Evolutionary conservation across 2,888 invertebrate species (phyloP), one percentile per base, ranked within the genome.

Genomic region (Timandra comae): DNA sequence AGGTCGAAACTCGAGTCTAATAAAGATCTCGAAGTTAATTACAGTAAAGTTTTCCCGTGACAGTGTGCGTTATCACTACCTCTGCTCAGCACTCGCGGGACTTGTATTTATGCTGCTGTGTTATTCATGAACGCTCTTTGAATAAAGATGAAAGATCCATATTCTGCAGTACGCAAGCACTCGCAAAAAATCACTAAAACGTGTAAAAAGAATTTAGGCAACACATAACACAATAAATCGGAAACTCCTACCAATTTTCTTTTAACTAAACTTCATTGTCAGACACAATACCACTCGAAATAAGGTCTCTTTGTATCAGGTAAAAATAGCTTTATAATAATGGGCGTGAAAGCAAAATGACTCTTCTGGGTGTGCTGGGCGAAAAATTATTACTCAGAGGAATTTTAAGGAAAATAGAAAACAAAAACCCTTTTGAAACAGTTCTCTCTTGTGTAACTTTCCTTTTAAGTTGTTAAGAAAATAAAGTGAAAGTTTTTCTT

Each of bases 121-220:
- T 76, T 78, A 80, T 82, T 80, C 79, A 80, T 81, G 78, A 74
- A 70, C 58, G 53, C 46, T 43, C 56, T 66, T 65, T 80, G 80
- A 81, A 80, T 82, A 80, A 76, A 78, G 76, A 81, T 81, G 78
- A 78, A 72, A 56, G 60, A 72, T 56, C 46, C 56, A 52, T 56
- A 52, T 51, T 47, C 54, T 56, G 58, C 62, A 62, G 57, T 57
- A 64, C 6, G 16, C 64, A 61, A 53, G 43, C 19, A 27, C 30
- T 37, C 30, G 24, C 29, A 35, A 35, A 38, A 26, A 13, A 33
- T 27, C 30, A 24, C 33, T 23, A 25, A 3, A 16, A 16, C 16
- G 16, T 31, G 25, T 34, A 34, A 34, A 41, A 41, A 35, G 32
- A 28, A 25, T 31, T 31, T 27, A n/a, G 10, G 27, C 5, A 30